Base-by-base conservation (phyloP, 2,888 invertebrate genomes). In the Fragum sueziense region DNA sequence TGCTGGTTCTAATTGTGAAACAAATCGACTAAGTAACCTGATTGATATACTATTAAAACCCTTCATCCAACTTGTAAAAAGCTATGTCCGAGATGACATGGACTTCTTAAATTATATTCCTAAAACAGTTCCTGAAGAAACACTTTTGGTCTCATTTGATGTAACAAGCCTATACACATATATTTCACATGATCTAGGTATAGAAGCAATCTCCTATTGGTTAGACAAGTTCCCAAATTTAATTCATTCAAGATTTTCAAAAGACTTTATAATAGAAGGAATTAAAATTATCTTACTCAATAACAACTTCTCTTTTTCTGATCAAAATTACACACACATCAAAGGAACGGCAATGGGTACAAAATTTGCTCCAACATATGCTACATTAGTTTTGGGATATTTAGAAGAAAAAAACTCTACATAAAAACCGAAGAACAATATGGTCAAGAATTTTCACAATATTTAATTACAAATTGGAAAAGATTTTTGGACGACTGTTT, bases 1-100 rank as follows among this genome's bases (percentile, higher is more conserved):
- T 7, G 70, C 76, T 31, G 79, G 79, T 9, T 70, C 76, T 2
- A 20, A 51, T n/a, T 76, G 76, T 51, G 57, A 47, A 20, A 78
- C 81, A 31, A 69, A 76, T n/a, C 62, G 78, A 70, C 37, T 78
- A 9, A 76, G 71, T 34, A 70, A 78, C n/a, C 47, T 73, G 17
- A 62, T 74, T 4, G 76, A 80, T 54, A 69, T 80, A 33, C 22
- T 77, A 6, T 61, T 82, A 22, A 77, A 82, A 72, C 74, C 79
- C n/a, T 41, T 74, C 3, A 68, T 74, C 20, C 52, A 75, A 14
- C 54, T 74, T 14, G 68, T 80, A 11, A 68, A 41, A 25, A 78
- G 77, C 27, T 83, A 70, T 41, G n/a, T 80, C 17, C 61, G 74
- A 22, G 83, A 83, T 34, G 68, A 70, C 31, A 52, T 70, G 9